A percentile compares a stretch with the other conserved stretches of the same genome.
These are phyloP conservation scores for Cremastobaeus sp. DNA, from an alignment of 2,888 invertebrate species.

Conservation along the genomic window DNA sequence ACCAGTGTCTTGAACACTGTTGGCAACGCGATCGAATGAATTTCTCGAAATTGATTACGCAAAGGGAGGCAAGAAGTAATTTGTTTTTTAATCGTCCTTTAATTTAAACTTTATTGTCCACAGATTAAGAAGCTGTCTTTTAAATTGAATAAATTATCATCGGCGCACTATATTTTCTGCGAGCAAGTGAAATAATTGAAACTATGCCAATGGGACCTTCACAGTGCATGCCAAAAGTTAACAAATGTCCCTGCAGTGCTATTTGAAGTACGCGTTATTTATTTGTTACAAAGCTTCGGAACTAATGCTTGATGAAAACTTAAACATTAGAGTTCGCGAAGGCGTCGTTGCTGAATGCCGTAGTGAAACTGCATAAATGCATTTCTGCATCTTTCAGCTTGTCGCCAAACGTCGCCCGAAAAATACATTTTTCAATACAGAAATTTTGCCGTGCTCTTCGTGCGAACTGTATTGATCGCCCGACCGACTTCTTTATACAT, in stretches of 20 bases:
- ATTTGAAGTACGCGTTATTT: slow-evolving; percentile 8
- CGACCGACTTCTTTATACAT: slow-evolving; percentile 54
- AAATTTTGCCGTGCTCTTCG: slow-evolving; percentile 34
- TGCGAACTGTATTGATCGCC: slow-evolving; percentile 52
- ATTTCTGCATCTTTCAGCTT: slow-evolving; percentile 16
- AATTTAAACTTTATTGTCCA: too few species aligned
- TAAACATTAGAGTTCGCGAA: slow-evolving; percentile 3
- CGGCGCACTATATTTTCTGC: too few species aligned
- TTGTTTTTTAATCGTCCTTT: too few species aligned
- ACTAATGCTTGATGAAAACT: slow-evolving; percentile 6
- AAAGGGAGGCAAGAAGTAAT: too few species aligned
- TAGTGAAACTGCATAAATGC: slow-evolving; percentile 8
- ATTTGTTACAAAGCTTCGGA: slow-evolving; percentile 5
- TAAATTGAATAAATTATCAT: slow-evolving; percentile 8
- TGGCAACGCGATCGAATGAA: too few species aligned
- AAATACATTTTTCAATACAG: slow-evolving; percentile 43
- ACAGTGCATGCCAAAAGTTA: slow-evolving; percentile 27
- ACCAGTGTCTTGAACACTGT: too few species aligned
- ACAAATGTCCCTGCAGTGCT: slow-evolving; percentile 19
- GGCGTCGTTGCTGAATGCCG: background rate
- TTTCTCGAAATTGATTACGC: too few species aligned
- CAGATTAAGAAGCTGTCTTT: too few species aligned
- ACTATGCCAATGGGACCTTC: slow-evolving; percentile 14
- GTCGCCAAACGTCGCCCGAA: slow-evolving; percentile 13
- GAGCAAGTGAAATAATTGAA: slow-evolving; percentile 20